Base-by-base conservation (phyloP, 2,113 vertebrate genomes). In the Opisthocomus hoazin region DNA sequence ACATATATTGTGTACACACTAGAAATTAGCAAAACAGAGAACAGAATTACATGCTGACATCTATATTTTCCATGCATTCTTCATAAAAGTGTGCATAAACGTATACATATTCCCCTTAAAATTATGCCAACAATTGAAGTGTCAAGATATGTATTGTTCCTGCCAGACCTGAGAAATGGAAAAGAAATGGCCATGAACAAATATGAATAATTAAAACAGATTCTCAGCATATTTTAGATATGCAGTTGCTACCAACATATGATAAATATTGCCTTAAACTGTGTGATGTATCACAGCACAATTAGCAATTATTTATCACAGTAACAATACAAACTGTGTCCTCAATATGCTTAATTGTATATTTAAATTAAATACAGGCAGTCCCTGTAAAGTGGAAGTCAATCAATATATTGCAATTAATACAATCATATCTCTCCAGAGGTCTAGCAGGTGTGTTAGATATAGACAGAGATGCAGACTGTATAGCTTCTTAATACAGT, bases 381-480 rank as follows among this genome's bases (percentile, higher is more conserved):
- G 61, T 39, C 65, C 2, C 32, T 23, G 74, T 94, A 89, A 95
- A 94, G 63, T 26, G 92, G 69, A 93, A 94, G 95, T 94, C 81
- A 94, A 92, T 96, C 94, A 95, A 96, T 97, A 95, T 91, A 71
- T 89, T 93, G 81, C 94, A 95, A 96, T 95, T 96, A 93, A 95
- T 94, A 82, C 85, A 92, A 94, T 97, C 87, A 87, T 87, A 68
- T 69, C 75, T 85, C 92, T 82, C 87, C 61, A 57, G 92, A 84
- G 91, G 50, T 88, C 58, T 83, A 70, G 90, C 84, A 95, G 87
- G 94, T 96, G 66, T 82, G 89, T 57, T 61, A 75, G 76, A 46
- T 65, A 46, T 6, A 83, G 68, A 12, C 26, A 70, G n/a, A 84
- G 39, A 87, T 58, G 73, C n/a, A 48, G 45, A 51, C 21, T 68